phyloP scores from a whole-genome alignment of 1,140 invertebrate genomes.

The Euwallacea fornicatus region DNA sequence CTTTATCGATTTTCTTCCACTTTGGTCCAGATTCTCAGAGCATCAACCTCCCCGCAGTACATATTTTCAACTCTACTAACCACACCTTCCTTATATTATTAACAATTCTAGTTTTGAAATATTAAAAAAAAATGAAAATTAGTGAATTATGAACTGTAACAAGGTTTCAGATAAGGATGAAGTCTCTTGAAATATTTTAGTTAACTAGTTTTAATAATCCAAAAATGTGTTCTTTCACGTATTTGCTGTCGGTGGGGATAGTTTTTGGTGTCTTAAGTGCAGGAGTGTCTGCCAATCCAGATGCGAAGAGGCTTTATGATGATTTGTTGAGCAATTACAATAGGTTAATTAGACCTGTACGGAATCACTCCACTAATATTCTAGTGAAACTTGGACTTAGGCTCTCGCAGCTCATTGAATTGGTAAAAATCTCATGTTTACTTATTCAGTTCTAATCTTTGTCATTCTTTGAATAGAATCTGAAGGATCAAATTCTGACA shows the following conservation, averaged over 20 bases:
- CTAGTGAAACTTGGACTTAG: slow-evolving; percentile 89
- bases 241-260: neutral
- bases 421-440: slow-evolving; percentile 64
- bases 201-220: neutral
- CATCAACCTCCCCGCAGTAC: neutral
- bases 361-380: slow-evolving; percentile 91
- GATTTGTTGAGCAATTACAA: slow-evolving; percentile 97
- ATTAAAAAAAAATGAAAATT: neutral
- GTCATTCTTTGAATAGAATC: slow-evolving; percentile 71
- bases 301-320: slow-evolving; percentile 90
- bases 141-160: neutral
- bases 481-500: slow-evolving; percentile 95
- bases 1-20: slow-evolving; percentile 20
- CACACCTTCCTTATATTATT: neutral
- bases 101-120: neutral
- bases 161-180: neutral
- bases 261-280: slow-evolving; percentile 18
- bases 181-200: neutral
- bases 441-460: slow-evolving; percentile 18
- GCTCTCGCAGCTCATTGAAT: slow-evolving; percentile 93
- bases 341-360: slow-evolving; percentile 89
- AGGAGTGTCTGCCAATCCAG: slow-evolving; percentile 65
- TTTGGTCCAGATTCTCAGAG: slow-evolving; percentile 1
- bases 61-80: neutral
- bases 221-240: neutral